Evolutionary conservation across 2,113 vertebrate genomes (phyloP).

Genomic region (Melanerpes formicivorus): DNA sequence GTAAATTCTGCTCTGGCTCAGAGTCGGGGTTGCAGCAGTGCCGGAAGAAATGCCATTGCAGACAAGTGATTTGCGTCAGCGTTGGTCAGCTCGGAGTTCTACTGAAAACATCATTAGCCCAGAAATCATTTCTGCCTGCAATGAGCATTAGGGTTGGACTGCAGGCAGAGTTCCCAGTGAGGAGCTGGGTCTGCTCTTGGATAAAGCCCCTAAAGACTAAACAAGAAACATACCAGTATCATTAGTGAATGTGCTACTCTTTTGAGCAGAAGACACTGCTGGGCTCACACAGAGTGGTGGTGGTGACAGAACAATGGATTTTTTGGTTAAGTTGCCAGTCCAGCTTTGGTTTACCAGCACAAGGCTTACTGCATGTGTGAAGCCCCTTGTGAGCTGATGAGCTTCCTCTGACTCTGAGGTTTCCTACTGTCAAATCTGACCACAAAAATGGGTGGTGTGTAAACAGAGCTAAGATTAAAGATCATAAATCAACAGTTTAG

Average conservation of each 20-base stretch:
- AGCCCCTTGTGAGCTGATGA: neutral
- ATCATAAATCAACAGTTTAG: neutral
- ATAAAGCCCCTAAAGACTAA: neutral
- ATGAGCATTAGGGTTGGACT: fast-evolving
- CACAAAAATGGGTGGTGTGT: neutral
- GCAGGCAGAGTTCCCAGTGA: neutral
- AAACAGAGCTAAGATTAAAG: neutral
- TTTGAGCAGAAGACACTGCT: neutral
- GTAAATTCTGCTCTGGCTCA: slow-evolving; percentile 16
- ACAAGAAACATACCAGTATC: neutral
- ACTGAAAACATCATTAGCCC: neutral
- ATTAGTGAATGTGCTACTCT: neutral
- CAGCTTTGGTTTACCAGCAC: neutral
- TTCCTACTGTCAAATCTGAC: neutral
- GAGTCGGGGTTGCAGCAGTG: neutral
- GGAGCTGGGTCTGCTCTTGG: neutral
- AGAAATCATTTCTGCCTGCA: neutral
- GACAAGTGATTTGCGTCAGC: neutral
- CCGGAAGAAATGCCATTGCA: neutral
- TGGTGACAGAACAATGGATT: neutral
- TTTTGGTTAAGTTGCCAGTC: neutral
- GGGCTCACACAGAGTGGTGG: neutral
- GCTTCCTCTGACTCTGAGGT: neutral
- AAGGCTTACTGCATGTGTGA: neutral
- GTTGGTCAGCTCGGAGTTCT: neutral